Evolutionary conservation across 1,140 invertebrate species (phyloP).

Genomic region (Druon quercuslanigerum): DNA sequence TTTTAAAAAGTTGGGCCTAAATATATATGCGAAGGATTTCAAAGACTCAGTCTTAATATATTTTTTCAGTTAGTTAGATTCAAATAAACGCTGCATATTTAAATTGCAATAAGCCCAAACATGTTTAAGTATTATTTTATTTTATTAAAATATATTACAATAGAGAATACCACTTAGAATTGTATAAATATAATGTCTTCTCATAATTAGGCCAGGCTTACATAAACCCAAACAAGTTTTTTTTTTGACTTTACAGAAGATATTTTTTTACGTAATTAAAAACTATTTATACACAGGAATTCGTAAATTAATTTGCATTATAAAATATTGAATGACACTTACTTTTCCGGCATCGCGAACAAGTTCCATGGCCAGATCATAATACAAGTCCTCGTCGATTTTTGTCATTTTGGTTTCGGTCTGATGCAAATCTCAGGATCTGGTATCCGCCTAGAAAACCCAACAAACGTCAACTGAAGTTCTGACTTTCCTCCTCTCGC

Average conservation of each 20-base stretch:
- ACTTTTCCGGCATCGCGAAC: conserved; percentile 76
- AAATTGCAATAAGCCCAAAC: no score
- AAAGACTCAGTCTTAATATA: no score
- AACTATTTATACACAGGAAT: not conserved
- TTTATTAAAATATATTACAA: no score
- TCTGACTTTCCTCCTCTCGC: conserved; percentile 13
- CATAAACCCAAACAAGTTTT: not conserved
- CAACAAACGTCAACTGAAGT: conserved; percentile 21
- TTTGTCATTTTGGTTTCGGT: conserved; percentile 7
- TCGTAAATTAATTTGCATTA: not conserved
- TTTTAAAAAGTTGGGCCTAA: not conserved
- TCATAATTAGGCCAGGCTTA: no score
- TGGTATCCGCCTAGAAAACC: not conserved
- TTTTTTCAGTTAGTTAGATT: not conserved
- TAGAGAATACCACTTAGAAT: no score
- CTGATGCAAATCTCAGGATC: not conserved
- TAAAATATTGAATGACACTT: conserved; percentile 46
- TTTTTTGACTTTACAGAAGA: not conserved
- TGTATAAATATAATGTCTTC: no score
- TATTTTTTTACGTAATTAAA: conserved; percentile 26
- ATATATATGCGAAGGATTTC: conserved; percentile 1
- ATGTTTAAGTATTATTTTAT: no score
- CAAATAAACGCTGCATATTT: not conserved
- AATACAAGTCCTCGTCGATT: conserved; percentile 71
- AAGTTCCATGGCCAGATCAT: conserved; percentile 74